A percentile compares a stretch with the other conserved stretches of the same genome.
Evolutionary conservation across 1,140 invertebrate genomes (phyloP).

Genomic region (Drosophila ercepeae): DNA sequence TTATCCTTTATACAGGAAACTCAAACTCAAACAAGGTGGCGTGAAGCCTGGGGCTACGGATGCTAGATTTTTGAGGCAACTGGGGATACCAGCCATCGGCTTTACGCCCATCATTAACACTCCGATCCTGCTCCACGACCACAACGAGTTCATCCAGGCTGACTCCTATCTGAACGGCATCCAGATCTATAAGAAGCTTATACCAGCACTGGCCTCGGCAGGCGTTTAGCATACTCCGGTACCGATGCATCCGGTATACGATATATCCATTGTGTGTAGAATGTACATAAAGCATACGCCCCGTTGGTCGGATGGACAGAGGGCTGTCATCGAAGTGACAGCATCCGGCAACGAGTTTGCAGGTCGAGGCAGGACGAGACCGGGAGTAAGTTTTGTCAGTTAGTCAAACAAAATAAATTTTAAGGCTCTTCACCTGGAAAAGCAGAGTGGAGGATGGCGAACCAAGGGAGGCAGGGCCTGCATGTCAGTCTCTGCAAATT

Average conservation of each 20-base stretch:
- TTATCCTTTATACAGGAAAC: not conserved
- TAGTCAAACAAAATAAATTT: constrained; percentile 63
- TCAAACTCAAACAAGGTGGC: not conserved
- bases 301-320: constrained; percentile 22
- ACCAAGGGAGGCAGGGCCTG: not conserved
- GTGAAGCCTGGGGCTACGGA: not conserved
- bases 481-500: constrained; percentile 68
- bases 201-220: constrained; percentile 85
- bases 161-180: constrained; percentile 89
- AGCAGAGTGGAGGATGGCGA: not conserved
- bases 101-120: constrained; percentile 92
- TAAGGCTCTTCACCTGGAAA: constrained; percentile 25
- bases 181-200: constrained; percentile 87
- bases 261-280: constrained; percentile 29
- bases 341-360: constrained; percentile 17
- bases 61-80: not conserved
- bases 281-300: constrained; percentile 48
- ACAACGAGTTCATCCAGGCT: constrained; percentile 90
- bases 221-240: not conserved
- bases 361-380: constrained; percentile 17
- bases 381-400: constrained; percentile 50
- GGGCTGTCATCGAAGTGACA: constrained; percentile 62
- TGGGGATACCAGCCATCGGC: constrained; percentile 85
- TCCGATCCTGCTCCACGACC: constrained; percentile 89
- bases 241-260: too few species aligned